A percentile compares a stretch with the other conserved stretches of the same genome.
Conservation (phyloP, 2,113 vertebrate genomes). For the Neopipo cinnamomea region DNA sequence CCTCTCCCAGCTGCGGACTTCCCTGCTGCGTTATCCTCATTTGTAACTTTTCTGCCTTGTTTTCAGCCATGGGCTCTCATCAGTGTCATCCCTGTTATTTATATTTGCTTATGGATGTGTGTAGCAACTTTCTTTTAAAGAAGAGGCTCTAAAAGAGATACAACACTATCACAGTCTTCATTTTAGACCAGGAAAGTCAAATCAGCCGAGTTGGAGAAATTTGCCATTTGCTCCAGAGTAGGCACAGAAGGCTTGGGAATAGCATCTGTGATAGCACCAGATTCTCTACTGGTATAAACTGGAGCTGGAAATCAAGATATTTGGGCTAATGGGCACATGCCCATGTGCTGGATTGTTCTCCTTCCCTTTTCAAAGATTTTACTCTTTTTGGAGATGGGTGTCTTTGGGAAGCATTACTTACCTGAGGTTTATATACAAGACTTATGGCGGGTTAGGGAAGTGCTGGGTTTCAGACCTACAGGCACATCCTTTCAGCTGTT, state of each 20-base stretch:
- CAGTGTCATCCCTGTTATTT: background rate
- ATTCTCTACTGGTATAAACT: background rate
- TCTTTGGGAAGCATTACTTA: background rate
- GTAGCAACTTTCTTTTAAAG: background rate
- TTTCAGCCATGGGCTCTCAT: background rate
- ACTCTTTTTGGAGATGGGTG: background rate
- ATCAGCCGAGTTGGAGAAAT: background rate
- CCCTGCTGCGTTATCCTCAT: background rate
- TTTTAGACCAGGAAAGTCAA: background rate
- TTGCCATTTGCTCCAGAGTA: background rate
- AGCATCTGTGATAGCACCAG: background rate
- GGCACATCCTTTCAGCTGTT: background rate
- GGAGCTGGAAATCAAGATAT: background rate
- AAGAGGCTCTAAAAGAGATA: background rate
- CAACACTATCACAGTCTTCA: background rate
- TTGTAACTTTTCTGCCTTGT: background rate
- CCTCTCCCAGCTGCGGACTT: slow-evolving; percentile 29
- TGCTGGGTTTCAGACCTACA: background rate
- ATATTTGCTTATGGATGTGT: background rate
- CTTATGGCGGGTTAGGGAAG: background rate
- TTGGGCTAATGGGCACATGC: background rate
- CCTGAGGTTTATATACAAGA: background rate
- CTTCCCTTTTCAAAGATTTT: background rate
- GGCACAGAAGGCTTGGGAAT: background rate
- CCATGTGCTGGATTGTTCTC: background rate